Conservation (phyloP, 2,797 vertebrate species). For the Epinephelus malabaricus region DNA sequence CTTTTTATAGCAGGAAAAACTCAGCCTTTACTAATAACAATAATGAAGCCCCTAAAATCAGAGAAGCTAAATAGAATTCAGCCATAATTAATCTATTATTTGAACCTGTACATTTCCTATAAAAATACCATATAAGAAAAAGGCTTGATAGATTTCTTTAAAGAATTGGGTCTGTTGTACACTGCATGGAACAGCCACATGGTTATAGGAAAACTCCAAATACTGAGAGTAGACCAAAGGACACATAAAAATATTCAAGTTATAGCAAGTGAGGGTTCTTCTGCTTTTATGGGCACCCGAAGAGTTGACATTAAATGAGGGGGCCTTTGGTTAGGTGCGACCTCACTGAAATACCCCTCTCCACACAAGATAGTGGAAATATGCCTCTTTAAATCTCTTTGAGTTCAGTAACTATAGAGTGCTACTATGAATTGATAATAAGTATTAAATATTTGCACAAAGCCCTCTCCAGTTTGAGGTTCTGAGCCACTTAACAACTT, state of each 20-base stretch:
- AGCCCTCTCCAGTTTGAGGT: not conserved
- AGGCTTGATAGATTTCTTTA: not conserved
- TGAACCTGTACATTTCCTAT: not conserved
- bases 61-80: not conserved
- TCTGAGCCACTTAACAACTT: not conserved
- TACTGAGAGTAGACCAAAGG: not conserved
- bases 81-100: not conserved
- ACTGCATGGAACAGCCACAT: too few species aligned
- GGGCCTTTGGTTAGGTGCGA: not conserved
- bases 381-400: not conserved
- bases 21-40: not conserved
- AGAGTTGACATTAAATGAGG: not conserved
- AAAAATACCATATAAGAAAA: not conserved
- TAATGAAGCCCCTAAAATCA: not conserved
- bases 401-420: not conserved
- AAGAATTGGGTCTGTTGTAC: not conserved
- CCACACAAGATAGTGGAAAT: not conserved
- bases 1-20: not conserved
- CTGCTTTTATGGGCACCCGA: conserved; percentile 2
- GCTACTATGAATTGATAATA: not conserved
- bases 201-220: not conserved
- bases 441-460: not conserved
- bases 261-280: not conserved
- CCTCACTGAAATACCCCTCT: conserved; percentile 1
- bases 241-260: not conserved